These are phyloP conservation scores for Suricata suricatta DNA, from an alignment of 2,113 vertebrate genomes.

Conservation along the genomic window DNA sequence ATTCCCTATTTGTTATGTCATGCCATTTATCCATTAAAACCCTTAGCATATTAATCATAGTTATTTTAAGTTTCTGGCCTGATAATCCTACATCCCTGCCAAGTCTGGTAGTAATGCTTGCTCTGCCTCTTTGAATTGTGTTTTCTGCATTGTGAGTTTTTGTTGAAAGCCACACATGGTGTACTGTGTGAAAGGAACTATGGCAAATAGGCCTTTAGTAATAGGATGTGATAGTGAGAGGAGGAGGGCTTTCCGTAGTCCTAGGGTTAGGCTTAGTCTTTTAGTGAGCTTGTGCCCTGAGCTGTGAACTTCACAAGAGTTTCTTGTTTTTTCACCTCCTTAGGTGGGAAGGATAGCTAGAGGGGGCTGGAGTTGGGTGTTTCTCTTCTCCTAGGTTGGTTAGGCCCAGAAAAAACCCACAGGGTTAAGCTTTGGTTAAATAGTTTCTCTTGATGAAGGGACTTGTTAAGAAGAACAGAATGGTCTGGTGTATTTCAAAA, in stretches of 20 bases:
- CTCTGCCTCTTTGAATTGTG: not conserved
- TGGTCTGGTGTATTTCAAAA: not conserved
- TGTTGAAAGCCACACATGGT: not conserved
- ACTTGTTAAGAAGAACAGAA: not conserved
- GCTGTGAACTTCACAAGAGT: not conserved
- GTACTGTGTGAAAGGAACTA: not conserved
- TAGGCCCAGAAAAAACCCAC: not conserved
- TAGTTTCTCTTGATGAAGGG: not conserved
- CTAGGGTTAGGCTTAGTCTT: not conserved
- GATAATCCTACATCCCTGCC: not conserved
- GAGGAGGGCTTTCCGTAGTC: not conserved
- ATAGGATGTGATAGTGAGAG: not conserved
- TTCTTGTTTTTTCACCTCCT: not conserved
- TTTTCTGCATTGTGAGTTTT: not conserved
- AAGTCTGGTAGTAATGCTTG: not conserved
- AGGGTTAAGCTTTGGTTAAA: not conserved
- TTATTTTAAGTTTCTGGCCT: not conserved
- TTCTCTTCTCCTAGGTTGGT: not conserved
- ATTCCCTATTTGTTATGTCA: not conserved
- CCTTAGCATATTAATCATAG: no score
- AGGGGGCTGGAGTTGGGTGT: not conserved
- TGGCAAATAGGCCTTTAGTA: not conserved
- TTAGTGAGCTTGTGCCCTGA: not conserved
- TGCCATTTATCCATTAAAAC: not conserved
- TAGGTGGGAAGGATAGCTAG: not conserved